Evolutionary conservation across 1,140 invertebrate genomes (phyloP).

Genomic region (Stratiolaelaps scimitus): DNA sequence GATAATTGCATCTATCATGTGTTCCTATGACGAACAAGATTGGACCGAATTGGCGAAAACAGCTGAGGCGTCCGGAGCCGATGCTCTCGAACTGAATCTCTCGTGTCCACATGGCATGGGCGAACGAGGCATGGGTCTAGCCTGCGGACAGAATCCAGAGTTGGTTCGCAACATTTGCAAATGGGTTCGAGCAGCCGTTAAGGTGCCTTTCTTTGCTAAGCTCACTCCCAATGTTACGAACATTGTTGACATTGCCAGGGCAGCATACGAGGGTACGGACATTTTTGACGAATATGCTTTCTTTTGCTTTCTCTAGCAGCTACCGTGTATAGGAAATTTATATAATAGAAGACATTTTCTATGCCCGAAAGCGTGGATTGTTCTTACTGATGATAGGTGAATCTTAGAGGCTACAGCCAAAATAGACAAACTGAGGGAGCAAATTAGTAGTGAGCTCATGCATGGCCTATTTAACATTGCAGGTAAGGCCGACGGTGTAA

Average conservation of each 20-base stretch:
- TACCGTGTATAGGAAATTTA: background rate
- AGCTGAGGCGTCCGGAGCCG: slow-evolving; percentile 61
- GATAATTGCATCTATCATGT: slow-evolving; percentile 95
- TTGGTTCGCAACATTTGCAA: slow-evolving; percentile 76
- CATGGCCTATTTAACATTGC: slow-evolving; percentile 15
- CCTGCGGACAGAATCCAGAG: slow-evolving; percentile 75
- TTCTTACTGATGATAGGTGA: too few relatives aligned
- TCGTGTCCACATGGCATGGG: slow-evolving; percentile 98
- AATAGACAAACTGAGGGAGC: too few relatives aligned
- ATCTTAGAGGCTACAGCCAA: too few relatives aligned
- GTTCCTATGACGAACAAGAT: slow-evolving; percentile 68
- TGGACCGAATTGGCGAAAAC: slow-evolving; percentile 68
- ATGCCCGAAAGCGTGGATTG: too few relatives aligned
- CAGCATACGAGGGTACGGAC: slow-evolving; percentile 65
- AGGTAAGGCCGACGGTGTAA: slow-evolving; percentile 84
- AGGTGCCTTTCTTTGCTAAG: slow-evolving; percentile 96
- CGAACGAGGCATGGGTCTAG: slow-evolving; percentile 90
- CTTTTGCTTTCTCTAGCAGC: too few relatives aligned
- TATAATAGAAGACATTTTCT: background rate
- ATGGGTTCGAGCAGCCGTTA: slow-evolving; percentile 71
- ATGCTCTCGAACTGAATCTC: slow-evolving; percentile 88
- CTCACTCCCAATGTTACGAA: slow-evolving; percentile 95
- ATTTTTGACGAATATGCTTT: background rate
- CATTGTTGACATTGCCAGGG: slow-evolving; percentile 71
- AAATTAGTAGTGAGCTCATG: too few relatives aligned